Conservation (phyloP, 37 sponge, comb jelly and placozoan species). For the Eunapius fragilis region DNA sequence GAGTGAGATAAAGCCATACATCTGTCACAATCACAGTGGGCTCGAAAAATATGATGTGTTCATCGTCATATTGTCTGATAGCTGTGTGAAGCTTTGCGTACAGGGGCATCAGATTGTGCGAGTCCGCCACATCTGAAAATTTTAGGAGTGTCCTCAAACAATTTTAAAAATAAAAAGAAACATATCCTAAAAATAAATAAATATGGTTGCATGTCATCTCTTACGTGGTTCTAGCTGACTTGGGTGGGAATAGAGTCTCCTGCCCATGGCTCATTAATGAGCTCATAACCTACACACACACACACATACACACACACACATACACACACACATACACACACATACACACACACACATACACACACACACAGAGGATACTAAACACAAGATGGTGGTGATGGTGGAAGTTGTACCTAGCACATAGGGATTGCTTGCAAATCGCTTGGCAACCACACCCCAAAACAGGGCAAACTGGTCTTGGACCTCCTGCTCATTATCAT, state of each 20-base stretch:
- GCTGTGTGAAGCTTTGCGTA: conserved; percentile 73
- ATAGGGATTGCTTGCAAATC: conserved; percentile 58
- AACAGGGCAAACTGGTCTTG: conserved; percentile 76
- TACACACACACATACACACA: background rate
- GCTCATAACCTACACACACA: conserved; percentile 68
- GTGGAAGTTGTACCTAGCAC: conserved; percentile 48
- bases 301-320: conserved; percentile 3
- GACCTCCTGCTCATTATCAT: conserved; percentile 73
- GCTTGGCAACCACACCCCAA: conserved; percentile 72
- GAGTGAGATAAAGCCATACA: background rate
- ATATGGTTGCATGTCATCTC: background rate
- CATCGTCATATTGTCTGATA: conserved; percentile 68
- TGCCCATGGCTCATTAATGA: conserved; percentile 93
- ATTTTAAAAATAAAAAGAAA: too few species aligned
- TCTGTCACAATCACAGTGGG: conserved; percentile 69
- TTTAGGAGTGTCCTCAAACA: background rate
- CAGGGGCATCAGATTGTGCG: conserved; percentile 71
- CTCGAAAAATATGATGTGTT: conserved; percentile 85
- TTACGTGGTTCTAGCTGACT: conserved; percentile 71
- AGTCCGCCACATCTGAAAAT: conserved; percentile 60
- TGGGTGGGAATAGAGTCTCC: conserved; percentile 77
- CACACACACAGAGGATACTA: background rate
- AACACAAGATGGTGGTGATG: background rate
- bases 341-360: conserved; percentile 6
- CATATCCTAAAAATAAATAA: too few species aligned